Conservation (phyloP, 2,888 invertebrate species). For the Drosophila sordidula region DNA sequence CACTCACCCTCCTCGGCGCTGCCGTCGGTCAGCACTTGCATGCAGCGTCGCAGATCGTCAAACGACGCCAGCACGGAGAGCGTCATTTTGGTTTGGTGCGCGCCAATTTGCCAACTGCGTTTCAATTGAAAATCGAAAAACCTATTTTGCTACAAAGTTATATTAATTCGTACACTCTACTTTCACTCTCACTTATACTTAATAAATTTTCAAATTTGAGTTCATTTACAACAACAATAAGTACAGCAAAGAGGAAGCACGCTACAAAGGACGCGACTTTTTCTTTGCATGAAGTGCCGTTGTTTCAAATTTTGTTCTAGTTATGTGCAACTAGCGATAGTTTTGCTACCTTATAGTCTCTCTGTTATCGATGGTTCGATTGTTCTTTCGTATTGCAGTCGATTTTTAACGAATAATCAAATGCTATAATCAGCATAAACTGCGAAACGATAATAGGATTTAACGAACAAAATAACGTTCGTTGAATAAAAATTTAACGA, state of each 20-base stretch:
- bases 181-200: background rate
- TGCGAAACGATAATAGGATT: too few species aligned
- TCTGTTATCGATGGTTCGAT: slow-evolving; percentile 9
- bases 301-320: slow-evolving; percentile 64
- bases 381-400: too few species aligned
- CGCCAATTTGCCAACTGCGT: slow-evolving; percentile 40
- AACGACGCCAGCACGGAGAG: slow-evolving; percentile 89
- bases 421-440: too few species aligned
- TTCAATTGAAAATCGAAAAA: background rate
- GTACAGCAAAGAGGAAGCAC: slow-evolving; percentile 52
- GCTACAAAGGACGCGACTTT: slow-evolving; percentile 66
- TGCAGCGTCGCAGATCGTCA: slow-evolving; percentile 90
- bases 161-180: background rate
- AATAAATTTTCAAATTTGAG: background rate
- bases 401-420: too few species aligned
- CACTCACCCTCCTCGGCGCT: slow-evolving; percentile 89
- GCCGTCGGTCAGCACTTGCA: slow-evolving; percentile 88
- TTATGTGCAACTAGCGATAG: slow-evolving; percentile 21
- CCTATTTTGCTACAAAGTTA: background rate
- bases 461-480: too few species aligned
- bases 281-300: slow-evolving; percentile 61
- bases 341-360: background rate
- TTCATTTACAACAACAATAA: slow-evolving; percentile 29
- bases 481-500: too few species aligned
- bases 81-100: slow-evolving; percentile 72